A percentile compares a stretch with the other conserved stretches of the same genome.
Evolutionary conservation across 2,797 vertebrate genomes (phyloP).

Genomic region (Brachyalestes nurse): DNA sequence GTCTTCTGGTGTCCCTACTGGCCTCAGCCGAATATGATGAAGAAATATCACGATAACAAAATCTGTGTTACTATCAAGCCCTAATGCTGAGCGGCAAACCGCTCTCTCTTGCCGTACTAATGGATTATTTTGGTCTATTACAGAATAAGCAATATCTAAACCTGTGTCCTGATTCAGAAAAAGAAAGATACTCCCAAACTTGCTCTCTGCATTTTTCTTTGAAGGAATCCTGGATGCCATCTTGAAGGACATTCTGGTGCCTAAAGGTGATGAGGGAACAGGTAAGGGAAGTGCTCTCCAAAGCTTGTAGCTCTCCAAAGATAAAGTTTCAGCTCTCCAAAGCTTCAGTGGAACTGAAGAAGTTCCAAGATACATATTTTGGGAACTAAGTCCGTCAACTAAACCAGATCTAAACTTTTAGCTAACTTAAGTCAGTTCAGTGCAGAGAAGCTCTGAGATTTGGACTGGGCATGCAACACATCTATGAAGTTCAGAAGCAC

Average conservation of each 20-base stretch:
- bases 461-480: too few species aligned
- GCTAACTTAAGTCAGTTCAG: too few species aligned
- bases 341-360: background rate
- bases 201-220: background rate
- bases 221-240: background rate
- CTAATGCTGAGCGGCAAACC: slow-evolving; percentile 33
- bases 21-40: slow-evolving; percentile 37
- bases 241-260: background rate
- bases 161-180: background rate
- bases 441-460: too few species aligned
- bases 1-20: slow-evolving; percentile 36
- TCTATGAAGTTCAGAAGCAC: background rate
- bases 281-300: background rate
- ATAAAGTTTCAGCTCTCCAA: background rate
- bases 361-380: too few species aligned
- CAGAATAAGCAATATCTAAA: slow-evolving; percentile 17
- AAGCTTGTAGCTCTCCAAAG: background rate
- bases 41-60: slow-evolving; percentile 44
- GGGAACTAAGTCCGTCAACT: background rate
- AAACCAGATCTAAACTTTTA: background rate
- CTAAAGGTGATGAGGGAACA: background rate
- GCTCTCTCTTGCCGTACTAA: slow-evolving; percentile 29
- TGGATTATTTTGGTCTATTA: slow-evolving; percentile 46
- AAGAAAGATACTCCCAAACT: background rate
- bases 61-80: slow-evolving; percentile 33